Evolutionary conservation across 2,113 vertebrate species (phyloP).

Genomic region (Poecilia latipinna): DNA sequence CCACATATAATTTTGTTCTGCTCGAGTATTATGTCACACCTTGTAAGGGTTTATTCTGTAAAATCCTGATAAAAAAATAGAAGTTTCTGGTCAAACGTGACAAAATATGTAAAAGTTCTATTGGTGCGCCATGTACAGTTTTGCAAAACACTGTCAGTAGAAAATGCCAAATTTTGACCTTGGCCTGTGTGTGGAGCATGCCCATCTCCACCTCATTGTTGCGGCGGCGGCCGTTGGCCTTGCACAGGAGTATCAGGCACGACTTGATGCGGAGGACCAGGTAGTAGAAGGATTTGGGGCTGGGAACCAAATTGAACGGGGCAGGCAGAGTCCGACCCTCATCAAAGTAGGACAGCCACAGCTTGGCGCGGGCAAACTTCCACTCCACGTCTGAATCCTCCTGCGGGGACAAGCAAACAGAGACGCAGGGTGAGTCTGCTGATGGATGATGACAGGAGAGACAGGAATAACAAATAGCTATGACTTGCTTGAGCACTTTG

Average conservation of each 20-base stretch:
- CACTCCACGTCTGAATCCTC: conserved; percentile 97
- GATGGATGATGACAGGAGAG: background rate
- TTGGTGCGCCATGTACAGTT: background rate
- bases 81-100: background rate
- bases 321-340: conserved; percentile 95
- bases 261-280: conserved; percentile 91
- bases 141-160: background rate
- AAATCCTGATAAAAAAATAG: background rate
- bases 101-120: too few relatives aligned
- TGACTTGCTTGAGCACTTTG: background rate
- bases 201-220: conserved; percentile 94
- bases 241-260: conserved; percentile 92
- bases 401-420: conserved; percentile 68
- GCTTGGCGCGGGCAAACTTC: conserved; percentile 97
- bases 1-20: background rate
- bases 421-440: background rate
- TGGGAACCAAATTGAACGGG: conserved; percentile 96
- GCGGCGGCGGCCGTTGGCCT: conserved; percentile 88
- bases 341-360: conserved; percentile 98
- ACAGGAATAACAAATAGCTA: background rate
- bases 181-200: conserved; percentile 90
- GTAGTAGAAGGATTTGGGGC: conserved; percentile 98
- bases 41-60: background rate
- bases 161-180: conserved; percentile 75
- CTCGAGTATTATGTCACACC: background rate